A percentile compares a stretch with the other conserved stretches of the same genome.
Conservation (phyloP, 2,888 invertebrate species). For the Neria commutata region DNA sequence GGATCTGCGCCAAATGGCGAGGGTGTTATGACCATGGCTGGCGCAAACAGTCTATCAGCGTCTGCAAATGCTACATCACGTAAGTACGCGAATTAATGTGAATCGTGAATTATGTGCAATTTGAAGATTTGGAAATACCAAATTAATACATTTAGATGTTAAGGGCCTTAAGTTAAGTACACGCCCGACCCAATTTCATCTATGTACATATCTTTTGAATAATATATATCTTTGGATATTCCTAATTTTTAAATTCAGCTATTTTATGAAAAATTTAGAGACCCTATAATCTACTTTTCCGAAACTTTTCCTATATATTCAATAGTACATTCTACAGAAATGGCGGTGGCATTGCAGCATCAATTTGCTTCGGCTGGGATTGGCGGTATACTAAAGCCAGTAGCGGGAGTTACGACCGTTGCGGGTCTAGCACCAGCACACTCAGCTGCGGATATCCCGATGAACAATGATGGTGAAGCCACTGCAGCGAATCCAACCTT, state of each 20-base stretch:
- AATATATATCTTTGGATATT: no score
- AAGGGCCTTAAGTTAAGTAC: no score
- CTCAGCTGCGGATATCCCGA: constrained; percentile 38
- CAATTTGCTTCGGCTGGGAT: constrained; percentile 57
- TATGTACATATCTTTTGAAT: no score
- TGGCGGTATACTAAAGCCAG: constrained; percentile 56
- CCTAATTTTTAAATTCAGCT: no score
- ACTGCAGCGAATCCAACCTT: constrained; percentile 55
- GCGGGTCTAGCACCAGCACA: constrained; percentile 50
- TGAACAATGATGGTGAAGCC: constrained; percentile 55
- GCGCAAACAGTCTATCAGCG: constrained; percentile 28
- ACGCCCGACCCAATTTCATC: no score
- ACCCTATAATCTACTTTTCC: no score
- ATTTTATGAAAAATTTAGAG: no score
- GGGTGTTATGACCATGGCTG: constrained; percentile 8
- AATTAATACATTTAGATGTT: no score
- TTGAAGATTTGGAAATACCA: no score
- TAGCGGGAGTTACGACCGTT: constrained; percentile 54
- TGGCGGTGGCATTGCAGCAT: constrained; percentile 59
- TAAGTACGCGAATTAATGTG: no score
- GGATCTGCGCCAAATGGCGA: no score
- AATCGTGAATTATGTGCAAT: no score
- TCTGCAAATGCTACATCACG: constrained; percentile 6
- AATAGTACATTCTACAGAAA: constrained; percentile 56
- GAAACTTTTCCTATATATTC: neutral